These are phyloP conservation scores for Sinohyriopsis cumingii DNA, from an alignment of 2,888 invertebrate genomes.

Conservation along the genomic window DNA sequence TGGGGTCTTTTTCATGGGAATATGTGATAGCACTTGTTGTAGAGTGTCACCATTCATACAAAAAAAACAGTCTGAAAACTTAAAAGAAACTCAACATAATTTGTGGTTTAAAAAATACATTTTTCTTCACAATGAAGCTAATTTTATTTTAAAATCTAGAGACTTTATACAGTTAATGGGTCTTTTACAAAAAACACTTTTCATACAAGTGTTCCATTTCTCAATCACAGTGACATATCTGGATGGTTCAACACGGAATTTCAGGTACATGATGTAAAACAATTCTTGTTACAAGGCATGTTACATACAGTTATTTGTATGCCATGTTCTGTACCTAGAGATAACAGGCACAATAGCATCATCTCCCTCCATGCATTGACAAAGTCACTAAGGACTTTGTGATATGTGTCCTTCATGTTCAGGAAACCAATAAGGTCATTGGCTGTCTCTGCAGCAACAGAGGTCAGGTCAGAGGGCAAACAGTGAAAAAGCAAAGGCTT, in stretches of 20 bases:
- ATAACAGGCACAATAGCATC: conserved; percentile 83
- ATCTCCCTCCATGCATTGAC: conserved; percentile 91
- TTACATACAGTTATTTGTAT: conserved; percentile 4
- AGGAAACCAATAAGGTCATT: conserved; percentile 85
- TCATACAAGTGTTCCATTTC: not conserved
- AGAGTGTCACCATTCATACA: too few relatives aligned
- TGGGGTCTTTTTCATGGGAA: too few relatives aligned
- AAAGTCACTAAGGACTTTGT: conserved; percentile 89
- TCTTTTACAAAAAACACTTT: not conserved
- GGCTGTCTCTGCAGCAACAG: conserved; percentile 77
- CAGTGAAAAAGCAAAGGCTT: conserved; percentile 88
- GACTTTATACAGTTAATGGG: not conserved
- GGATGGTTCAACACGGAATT: conserved; percentile 3
- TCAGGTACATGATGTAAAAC: conserved; percentile 6
- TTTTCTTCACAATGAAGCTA: too few relatives aligned
- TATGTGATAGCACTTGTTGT: too few relatives aligned
- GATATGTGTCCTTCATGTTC: conserved; percentile 90
- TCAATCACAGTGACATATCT: conserved; percentile 4
- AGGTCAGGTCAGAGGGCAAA: conserved; percentile 80
- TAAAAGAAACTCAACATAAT: too few relatives aligned
- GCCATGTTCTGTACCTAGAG: conserved; percentile 80
- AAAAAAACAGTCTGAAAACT: too few relatives aligned
- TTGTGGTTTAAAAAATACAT: too few relatives aligned
- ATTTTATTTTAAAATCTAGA: too few relatives aligned
- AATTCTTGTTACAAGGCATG: conserved; percentile 10